A percentile compares a stretch with the other conserved stretches of the same genome.
Conservation (phyloP, 1,140 invertebrate genomes). For the Hyphantria cunea region DNA sequence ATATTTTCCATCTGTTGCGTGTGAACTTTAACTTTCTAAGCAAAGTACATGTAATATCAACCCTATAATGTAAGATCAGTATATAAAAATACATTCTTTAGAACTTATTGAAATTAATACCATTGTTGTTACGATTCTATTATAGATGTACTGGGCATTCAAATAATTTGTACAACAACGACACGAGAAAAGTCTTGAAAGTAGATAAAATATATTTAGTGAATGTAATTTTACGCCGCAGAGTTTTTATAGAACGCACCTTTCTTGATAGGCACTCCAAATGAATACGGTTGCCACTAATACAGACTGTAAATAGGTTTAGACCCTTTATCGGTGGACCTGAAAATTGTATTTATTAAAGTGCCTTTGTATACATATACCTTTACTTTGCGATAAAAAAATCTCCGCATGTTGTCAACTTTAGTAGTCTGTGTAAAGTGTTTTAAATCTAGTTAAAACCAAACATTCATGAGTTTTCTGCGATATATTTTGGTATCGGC, state of each 20-base stretch:
- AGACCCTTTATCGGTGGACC: not conserved
- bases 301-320: not conserved
- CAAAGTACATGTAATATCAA: no score
- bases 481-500: no score
- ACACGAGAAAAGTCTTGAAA: not conserved
- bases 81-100: no score
- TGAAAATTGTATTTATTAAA: not conserved
- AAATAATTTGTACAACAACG: no score
- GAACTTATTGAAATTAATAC: no score
- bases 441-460: not conserved
- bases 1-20: no score
- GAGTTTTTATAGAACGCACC: not conserved
- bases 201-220: not conserved
- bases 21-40: no score
- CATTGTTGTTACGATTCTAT: no score
- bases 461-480: not conserved
- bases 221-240: conserved; percentile 2
- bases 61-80: no score
- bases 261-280: not conserved
- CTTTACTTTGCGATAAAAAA: conserved; percentile 1
- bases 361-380: not conserved
- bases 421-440: not conserved
- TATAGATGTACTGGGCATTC: no score
- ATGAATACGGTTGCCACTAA: conserved; percentile 1
- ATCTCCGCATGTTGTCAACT: conserved; percentile 6